phyloP scores from a whole-genome alignment of 2,888 invertebrate species.

The Leucoma salicis region DNA sequence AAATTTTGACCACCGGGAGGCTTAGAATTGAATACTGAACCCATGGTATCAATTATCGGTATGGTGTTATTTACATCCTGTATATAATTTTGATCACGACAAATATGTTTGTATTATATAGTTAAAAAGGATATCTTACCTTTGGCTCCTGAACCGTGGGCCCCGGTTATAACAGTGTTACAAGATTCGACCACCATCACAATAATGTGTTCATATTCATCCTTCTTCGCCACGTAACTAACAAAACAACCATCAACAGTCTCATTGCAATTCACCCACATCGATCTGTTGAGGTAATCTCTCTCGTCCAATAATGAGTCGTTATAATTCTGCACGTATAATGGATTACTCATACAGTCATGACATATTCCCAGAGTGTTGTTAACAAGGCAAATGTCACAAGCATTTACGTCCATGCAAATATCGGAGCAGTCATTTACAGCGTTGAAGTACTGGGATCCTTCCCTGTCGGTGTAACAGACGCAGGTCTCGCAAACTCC shows the following conservation, averaged over 20 bases:
- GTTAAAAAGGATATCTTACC: conserved; percentile 35
- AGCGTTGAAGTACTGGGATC: conserved; percentile 61
- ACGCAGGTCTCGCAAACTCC: conserved; percentile 51
- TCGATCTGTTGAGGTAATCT: conserved; percentile 37
- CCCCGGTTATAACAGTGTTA: conserved; percentile 24
- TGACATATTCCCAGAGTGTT: conserved; percentile 30
- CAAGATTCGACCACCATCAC: conserved; percentile 53
- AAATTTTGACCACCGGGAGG: too few species aligned
- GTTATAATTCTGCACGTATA: conserved; percentile 34
- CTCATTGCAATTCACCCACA: conserved; percentile 59
- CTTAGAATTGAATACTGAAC: too few species aligned
- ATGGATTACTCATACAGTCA: conserved; percentile 17
- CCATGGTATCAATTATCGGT: too few species aligned
- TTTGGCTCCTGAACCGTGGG: conserved; percentile 35
- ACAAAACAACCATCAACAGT: conserved; percentile 35
- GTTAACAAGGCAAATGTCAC: conserved; percentile 50
- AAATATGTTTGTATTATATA: not conserved
- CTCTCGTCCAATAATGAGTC: conserved; percentile 29
- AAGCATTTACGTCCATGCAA: conserved; percentile 47
- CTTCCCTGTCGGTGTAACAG: conserved; percentile 50
- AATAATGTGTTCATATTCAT: conserved; percentile 30
- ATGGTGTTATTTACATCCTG: too few species aligned
- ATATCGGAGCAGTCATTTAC: conserved; percentile 55
- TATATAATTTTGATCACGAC: not conserved
- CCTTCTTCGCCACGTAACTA: conserved; percentile 50